A percentile compares a stretch with the other conserved stretches of the same genome.
phyloP scores from a whole-genome alignment of 2,797 vertebrate species.

The Cyprinella venusta region DNA sequence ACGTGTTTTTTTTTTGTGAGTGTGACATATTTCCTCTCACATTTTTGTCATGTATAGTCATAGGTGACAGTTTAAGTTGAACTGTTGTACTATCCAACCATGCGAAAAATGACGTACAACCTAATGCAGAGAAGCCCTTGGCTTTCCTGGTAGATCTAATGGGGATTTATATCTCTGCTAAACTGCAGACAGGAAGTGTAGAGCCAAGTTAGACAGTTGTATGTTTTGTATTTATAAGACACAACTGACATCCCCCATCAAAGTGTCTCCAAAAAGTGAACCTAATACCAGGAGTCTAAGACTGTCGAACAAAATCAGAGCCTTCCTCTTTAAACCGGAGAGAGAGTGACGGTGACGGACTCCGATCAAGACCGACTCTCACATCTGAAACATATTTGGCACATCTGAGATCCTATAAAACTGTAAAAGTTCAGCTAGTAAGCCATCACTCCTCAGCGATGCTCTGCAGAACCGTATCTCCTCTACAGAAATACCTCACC shows the following conservation, averaged over 20 bases:
- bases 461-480: conserved; percentile 60
- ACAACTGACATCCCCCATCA: conserved; percentile 58
- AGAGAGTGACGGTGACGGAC: conserved; percentile 54
- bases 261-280: conserved; percentile 56
- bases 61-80: not conserved
- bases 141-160: conserved; percentile 48
- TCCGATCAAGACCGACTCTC: conserved; percentile 32
- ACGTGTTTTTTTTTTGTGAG: not conserved
- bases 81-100: conserved; percentile 38
- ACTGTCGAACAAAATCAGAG: conserved; percentile 51
- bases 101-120: conserved; percentile 9
- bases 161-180: conserved; percentile 57
- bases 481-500: conserved; percentile 29
- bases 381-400: conserved; percentile 66
- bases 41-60: not conserved
- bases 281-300: conserved; percentile 47
- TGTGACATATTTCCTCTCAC: conserved; percentile 6
- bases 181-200: conserved; percentile 47
- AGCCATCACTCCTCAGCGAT: conserved; percentile 53
- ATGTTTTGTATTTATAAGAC: conserved; percentile 55
- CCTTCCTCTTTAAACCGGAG: conserved; percentile 43
- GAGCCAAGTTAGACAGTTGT: conserved; percentile 49
- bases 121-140: conserved; percentile 29
- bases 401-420: conserved; percentile 64
- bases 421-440: conserved; percentile 63